Evolutionary conservation across 2,888 invertebrate genomes (phyloP).

Genomic region (Leptinotarsa peninsularis): DNA sequence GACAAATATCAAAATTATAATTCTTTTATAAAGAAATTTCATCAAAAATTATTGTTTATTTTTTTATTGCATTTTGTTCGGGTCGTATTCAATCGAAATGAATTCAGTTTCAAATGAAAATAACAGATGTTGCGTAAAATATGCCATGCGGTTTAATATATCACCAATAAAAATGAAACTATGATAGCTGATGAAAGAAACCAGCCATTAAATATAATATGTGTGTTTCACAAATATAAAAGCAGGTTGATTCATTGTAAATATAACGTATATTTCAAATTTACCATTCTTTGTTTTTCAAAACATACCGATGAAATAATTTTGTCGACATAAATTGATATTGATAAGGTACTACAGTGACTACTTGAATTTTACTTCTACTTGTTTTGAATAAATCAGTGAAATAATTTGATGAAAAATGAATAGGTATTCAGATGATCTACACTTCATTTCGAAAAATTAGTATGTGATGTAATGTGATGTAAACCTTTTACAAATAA

Average conservation of each 20-base stretch:
- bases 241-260: neutral
- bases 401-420: too few relatives aligned
- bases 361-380: too few relatives aligned
- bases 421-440: too few relatives aligned
- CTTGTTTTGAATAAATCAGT: too few relatives aligned
- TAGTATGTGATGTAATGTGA: too few relatives aligned
- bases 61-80: neutral
- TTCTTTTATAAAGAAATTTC: neutral
- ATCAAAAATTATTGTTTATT: neutral
- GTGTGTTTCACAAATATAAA: neutral
- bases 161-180: neutral
- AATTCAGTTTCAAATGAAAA: neutral
- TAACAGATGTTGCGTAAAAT: conserved; percentile 8
- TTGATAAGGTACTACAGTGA: too few relatives aligned
- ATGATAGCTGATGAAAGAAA: conserved; percentile 10
- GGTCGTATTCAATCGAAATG: neutral
- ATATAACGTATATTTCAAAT: neutral
- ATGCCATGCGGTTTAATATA: conserved; percentile 6
- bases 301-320: too few relatives aligned
- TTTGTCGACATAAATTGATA: too few relatives aligned
- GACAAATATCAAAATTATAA: neutral
- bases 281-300: too few relatives aligned
- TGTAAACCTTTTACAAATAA: too few relatives aligned
- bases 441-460: too few relatives aligned
- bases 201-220: conserved; percentile 2